Evolutionary conservation across 2,797 vertebrate genomes (phyloP), one percentile per base, ranked within the genome.

Genomic region (Denticeps clupeoides): DNA sequence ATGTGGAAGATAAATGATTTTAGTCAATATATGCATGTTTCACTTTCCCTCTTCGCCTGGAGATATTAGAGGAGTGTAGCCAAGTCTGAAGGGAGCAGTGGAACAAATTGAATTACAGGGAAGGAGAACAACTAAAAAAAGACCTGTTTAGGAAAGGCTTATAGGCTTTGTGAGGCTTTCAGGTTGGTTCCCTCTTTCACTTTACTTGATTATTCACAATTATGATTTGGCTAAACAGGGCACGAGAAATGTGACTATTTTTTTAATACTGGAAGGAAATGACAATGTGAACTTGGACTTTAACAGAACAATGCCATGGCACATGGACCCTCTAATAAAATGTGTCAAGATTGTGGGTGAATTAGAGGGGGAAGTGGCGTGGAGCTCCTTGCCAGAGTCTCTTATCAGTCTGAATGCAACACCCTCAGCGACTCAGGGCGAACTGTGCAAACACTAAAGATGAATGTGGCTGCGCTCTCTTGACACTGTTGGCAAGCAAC

Each of bases 191-290:
- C n/a, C n/a, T n/a, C n/a, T n/a, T n/a, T n/a, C n/a, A n/a, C n/a
- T n/a, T n/a, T n/a, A n/a, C n/a, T n/a, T n/a, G n/a, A n/a, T n/a
- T n/a, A n/a, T n/a, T n/a, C 64, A 71, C 71, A 72, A 56, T 75
- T 72, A 74, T 51, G 26, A 57, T 58, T 49, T 65, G 62, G 74
- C 68, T 63, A 44, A 55, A 51, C 58, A 40, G 5, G 26, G 58
- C 47, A 35, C 60, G 61, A 63, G 67, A 74, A 66, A 58, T 48
- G 22, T 31, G 32, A 41, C 33, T 12, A 26, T 41, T n/a, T 12
- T 29, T 42, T 64, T 72, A 63, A 49, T 64, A 53, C 64, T 68
- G 72, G 70, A 71, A 74, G 77, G 72, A 76, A 78, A 69, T 49
- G 53, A 55, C 66, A 35, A 64, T 31, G 23, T 62, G 61, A 67